Base-by-base conservation (phyloP, 2,113 vertebrate genomes). In the Labeo catla region DNA sequence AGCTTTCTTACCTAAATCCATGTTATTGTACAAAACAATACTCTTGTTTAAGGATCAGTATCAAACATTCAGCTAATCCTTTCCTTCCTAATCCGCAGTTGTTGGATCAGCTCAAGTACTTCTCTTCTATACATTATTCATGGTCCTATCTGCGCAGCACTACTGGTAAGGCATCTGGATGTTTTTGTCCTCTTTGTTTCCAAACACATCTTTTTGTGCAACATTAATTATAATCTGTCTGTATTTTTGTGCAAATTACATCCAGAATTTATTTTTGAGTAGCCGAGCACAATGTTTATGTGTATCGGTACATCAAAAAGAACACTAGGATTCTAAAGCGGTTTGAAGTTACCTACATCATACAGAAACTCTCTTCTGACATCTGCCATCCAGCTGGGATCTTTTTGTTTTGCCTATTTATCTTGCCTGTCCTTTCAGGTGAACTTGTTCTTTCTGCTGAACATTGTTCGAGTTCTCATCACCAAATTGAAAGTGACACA, bases 401-500 rank as follows among this genome's bases (percentile, higher is more conserved):
- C 47, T 66, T 16, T 52, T 52, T 6, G 23, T 13, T 36, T 16
- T 13, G 23, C 19, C 28, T 76, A 4, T 47, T 52, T 36, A 66
- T 87, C n/a, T 88, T 47, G 81, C 12, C 89, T 84, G 86, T 89
- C 3, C 76, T 73, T 50, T 34, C 86, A 99, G 98, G 97, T 99
- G 66, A 99, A 99, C 88, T 92, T 99, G 45, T 99, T 99, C 91
- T 99, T 99, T 86, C 94, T 99, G 11, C 93, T 99, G 8, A 99
- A 99, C 81, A 99, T 99, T 0, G 97, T 99, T 1, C 97, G 97
- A 10, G 98, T 99, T 59, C 97, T 99, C 83, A 98, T 99, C 92
- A 99, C 98, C 81, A 99, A 99, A 88, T 93, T 99, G 89, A 99
- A 99, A 84, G 98, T 98, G 81, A 99, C 98, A 1, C 98, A 99